Conservation (phyloP, 2,797 vertebrate genomes). For the Neosalanx taihuensis region DNA sequence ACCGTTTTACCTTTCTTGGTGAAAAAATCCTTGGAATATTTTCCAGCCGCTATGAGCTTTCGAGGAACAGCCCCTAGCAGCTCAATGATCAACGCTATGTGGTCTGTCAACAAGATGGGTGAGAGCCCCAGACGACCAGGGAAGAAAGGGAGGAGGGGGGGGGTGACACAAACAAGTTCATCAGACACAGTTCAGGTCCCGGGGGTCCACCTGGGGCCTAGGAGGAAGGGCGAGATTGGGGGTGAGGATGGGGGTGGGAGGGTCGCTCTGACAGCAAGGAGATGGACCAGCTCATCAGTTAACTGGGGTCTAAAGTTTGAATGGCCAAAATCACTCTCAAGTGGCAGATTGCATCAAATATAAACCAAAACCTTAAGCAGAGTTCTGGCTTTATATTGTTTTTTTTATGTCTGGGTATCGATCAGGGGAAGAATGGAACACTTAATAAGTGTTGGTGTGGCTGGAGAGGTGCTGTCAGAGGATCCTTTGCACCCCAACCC, state of each 20-base stretch:
- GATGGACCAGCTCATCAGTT: background rate
- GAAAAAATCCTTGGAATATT: conserved; percentile 99
- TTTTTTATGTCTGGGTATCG: too few species aligned
- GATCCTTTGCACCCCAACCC: background rate
- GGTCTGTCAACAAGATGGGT: conserved; percentile 72
- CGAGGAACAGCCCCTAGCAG: conserved; percentile 95
- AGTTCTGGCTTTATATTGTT: too few species aligned
- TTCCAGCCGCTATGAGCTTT: conserved; percentile 91
- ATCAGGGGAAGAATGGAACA: too few species aligned
- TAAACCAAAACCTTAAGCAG: too few species aligned
- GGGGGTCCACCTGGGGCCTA: conserved; percentile 57
- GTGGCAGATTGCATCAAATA: too few species aligned
- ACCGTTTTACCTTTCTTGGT: conserved; percentile 93
- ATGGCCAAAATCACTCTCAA: too few species aligned
- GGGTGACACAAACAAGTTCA: conserved; percentile 50
- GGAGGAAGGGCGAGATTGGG: conserved; percentile 37
- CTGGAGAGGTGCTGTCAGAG: conserved; percentile 31
- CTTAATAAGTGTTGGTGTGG: background rate
- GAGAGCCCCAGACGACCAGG: conserved; percentile 30
- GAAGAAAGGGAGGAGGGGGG: conserved; percentile 19
- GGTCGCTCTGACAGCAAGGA: conserved; percentile 35
- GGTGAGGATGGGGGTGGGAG: conserved; percentile 8
- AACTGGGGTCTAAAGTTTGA: too few species aligned
- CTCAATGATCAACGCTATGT: conserved; percentile 99
- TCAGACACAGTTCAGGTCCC: conserved; percentile 62